Evolutionary conservation across 2,797 vertebrate genomes (phyloP).

Genomic region (Cryptoprocta ferox): DNA sequence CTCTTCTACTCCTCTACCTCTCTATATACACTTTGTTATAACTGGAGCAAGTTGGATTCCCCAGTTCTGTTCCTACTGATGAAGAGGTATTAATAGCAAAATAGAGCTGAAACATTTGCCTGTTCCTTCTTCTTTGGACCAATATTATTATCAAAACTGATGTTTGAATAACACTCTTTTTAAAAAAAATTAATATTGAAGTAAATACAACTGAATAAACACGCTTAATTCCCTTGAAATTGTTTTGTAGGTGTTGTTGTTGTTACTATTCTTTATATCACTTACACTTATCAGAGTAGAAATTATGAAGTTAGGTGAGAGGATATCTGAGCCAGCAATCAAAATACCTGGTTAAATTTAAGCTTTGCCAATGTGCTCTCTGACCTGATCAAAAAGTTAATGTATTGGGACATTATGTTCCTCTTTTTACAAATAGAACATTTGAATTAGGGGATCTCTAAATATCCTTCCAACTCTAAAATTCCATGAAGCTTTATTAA

Average conservation of each 20-base stretch:
- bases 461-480: neutral
- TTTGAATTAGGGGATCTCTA: neutral
- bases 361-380: neutral
- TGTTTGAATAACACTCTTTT: neutral
- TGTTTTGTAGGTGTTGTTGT: neutral
- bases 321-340: neutral
- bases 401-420: neutral
- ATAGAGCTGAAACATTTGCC: neutral
- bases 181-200: neutral
- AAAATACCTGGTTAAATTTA: neutral
- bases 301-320: neutral
- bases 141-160: neutral
- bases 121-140: neutral
- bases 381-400: neutral
- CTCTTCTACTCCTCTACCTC: neutral
- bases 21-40: neutral
- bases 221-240: neutral
- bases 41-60: neutral
- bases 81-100: neutral
- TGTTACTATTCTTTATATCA: neutral
- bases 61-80: neutral
- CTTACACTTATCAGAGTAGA: neutral
- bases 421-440: neutral
- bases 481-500: neutral
- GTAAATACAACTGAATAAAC: neutral